Conservation (phyloP, 2,113 vertebrate genomes). For the Cyphomyrus plagiostoma region DNA sequence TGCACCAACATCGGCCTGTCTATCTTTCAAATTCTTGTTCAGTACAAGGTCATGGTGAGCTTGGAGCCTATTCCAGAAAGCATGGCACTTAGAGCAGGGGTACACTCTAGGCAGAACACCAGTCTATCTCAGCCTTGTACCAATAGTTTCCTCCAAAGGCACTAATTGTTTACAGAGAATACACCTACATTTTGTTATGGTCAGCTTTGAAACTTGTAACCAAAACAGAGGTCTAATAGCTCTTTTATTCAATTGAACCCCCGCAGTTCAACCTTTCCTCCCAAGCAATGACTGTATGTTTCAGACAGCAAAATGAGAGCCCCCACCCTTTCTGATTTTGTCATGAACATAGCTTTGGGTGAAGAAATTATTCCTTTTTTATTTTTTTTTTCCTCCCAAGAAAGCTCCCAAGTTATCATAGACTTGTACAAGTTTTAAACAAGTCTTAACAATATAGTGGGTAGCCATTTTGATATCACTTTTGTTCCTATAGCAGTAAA, state of each 20-base stretch:
- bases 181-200: not conserved
- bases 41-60: not conserved
- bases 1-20: not conserved
- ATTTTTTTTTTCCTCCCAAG: not conserved
- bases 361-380: not conserved
- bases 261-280: not conserved
- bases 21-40: not conserved
- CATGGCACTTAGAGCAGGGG: not conserved
- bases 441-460: not conserved
- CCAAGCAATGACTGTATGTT: not conserved
- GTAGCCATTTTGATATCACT: not conserved
- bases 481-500: not conserved
- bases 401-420: no score
- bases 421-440: not conserved
- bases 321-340: conserved; percentile 17
- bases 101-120: not conserved
- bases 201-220: not conserved
- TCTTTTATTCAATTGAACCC: conserved; percentile 35
- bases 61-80: not conserved
- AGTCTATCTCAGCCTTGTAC: not conserved
- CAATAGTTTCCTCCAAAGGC: not conserved
- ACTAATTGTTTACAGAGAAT: not conserved
- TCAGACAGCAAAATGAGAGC: conserved; percentile 6
- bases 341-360: not conserved
- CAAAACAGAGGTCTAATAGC: not conserved